Evolutionary conservation across 1,140 invertebrate species (phyloP), one percentile per base, ranked within the genome.

Genomic region (Onthophagus taurus): DNA sequence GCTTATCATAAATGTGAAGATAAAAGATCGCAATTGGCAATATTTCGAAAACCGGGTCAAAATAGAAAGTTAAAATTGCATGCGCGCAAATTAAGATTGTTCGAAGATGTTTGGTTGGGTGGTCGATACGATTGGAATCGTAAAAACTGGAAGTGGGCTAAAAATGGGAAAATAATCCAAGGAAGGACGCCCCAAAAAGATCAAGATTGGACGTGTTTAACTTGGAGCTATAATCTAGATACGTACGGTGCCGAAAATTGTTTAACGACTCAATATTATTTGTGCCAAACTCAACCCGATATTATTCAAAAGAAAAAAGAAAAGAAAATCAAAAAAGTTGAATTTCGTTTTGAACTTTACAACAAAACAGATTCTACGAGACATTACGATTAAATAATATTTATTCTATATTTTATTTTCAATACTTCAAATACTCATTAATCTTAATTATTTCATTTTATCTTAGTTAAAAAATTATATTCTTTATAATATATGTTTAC

Each of bases 1-100:
- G 38, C 38, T 6, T 41, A 41, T 17, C 29, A 41, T 17, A 41
- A 41, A 14, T 41, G 38, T 11, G 14, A 41, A 6, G 38, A 41
- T 26, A 41, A 26, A 11, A 41, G 29, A 11, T 26, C 21, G 14
- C 21, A 41, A 17, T 17, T 41, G 23, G 23, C 38, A 4, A 8
- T 41, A 17, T 29, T 41, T 13, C 24, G 17, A 3, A 41, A 26
- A 4, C 24, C 17, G 23, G 29, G 29, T 14, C 38, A 41, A 13
- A 24, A 24, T 16, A n/a, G 29, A 11, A 41, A 26, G 29, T 24
- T 41, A 11, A 12, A 21, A 2, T 17, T 4, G 4, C 17, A 24
- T 14, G 8, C 29, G 11, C 21, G 14, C 5, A 14, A 7, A 24
- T 17, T 24, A 3, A 12, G 29, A 4, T n/a, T 26, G 3, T 16